Conservation (phyloP, 2,888 invertebrate genomes). For the Rugalucina vietnamica region DNA sequence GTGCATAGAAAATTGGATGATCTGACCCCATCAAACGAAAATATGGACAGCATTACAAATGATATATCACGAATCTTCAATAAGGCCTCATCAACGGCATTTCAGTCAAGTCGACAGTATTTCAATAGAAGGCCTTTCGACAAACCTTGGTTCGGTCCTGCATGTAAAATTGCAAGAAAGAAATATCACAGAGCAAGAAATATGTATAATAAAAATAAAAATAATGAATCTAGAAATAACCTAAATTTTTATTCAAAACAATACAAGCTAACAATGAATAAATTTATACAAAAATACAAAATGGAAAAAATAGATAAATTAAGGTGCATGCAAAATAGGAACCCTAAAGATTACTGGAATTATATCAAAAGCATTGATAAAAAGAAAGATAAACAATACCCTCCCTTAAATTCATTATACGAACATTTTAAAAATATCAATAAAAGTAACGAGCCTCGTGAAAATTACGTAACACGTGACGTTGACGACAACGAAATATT, state of each 20-base stretch:
- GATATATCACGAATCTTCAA: too few relatives aligned
- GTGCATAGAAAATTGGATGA: too few relatives aligned
- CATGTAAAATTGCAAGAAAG: constrained; percentile 1
- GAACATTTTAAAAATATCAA: constrained; percentile 13
- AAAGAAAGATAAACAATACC: not conserved
- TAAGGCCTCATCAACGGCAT: not conserved
- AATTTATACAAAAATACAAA: not conserved
- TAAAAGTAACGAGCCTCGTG: not conserved
- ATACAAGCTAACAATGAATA: constrained; percentile 20
- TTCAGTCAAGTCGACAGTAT: not conserved
- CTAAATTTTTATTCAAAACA: not conserved
- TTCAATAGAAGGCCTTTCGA: not conserved
- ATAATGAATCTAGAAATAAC: not conserved
- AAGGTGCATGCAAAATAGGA: not conserved
- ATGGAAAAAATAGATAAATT: not conserved
- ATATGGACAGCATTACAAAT: too few relatives aligned
- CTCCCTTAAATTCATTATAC: not conserved
- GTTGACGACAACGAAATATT: not conserved
- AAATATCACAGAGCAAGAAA: not conserved
- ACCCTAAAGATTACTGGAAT: constrained; percentile 16
- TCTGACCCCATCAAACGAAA: too few relatives aligned
- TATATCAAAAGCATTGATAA: not conserved
- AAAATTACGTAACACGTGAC: not conserved
- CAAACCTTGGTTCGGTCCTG: not conserved
- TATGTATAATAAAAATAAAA: not conserved